These are phyloP conservation scores for Dryobota labecula DNA, from an alignment of 2,888 invertebrate species.

Conservation along the genomic window DNA sequence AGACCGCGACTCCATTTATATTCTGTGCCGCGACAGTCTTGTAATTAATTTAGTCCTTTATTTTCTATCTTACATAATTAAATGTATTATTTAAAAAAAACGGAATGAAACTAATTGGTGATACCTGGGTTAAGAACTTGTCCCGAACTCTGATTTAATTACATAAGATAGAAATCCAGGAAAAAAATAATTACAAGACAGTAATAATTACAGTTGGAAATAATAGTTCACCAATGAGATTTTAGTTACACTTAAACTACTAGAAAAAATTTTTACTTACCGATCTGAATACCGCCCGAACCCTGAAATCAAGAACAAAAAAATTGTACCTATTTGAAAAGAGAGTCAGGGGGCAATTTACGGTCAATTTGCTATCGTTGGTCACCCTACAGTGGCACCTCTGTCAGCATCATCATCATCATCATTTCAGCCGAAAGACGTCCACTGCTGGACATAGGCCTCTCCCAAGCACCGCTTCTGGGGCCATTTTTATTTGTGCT, in stretches of 20 bases:
- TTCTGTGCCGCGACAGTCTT: no score
- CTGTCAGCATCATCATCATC: background rate
- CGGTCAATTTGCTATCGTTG: background rate
- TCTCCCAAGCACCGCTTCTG: no score
- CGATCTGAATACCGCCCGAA: conserved; percentile 55
- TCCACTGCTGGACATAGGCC: no score
- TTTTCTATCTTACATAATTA: no score
- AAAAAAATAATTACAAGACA: background rate
- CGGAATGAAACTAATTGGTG: no score
- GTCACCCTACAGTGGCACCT: background rate
- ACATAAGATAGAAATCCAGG: background rate
- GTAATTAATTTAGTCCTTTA: no score
- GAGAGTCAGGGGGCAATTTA: no score
- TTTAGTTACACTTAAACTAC: background rate
- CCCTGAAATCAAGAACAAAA: conserved; percentile 61
- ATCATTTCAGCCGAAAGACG: no score
- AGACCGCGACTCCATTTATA: no score
- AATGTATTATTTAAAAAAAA: no score
- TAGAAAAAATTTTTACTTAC: conserved; percentile 51
- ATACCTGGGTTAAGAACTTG: background rate
- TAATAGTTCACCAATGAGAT: background rate
- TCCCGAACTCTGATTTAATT: background rate
- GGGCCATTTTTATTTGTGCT: no score
- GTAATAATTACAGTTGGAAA: background rate
- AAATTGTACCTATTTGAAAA: background rate